Evolutionary conservation across 1,140 invertebrate genomes (phyloP), one percentile per base, ranked within the genome.

Genomic region (Popillia japonica): DNA sequence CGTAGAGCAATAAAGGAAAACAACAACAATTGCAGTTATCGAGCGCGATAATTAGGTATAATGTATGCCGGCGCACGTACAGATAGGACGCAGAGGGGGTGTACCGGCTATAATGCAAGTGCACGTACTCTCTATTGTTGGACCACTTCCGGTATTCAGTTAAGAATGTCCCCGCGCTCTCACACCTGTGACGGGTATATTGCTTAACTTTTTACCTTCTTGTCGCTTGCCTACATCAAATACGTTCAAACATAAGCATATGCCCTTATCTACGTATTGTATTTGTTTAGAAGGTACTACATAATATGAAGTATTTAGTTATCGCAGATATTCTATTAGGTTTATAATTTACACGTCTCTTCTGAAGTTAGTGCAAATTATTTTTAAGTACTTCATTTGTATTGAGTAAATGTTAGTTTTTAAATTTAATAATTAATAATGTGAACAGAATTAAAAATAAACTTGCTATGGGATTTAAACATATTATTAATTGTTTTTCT

Each of bases 101-200:
- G 78, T 79, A 61, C 44, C 64, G 75, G 17, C 78, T 75, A 79
- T 79, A 79, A 77, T 79, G 78, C 75, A 79, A 79, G 48, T 79
- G 78, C 78, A 79, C 78, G 78, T 79, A 79, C 20, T 61, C 61
- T 68, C 78, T 76, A 79, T 79, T 79, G 78, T 79, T 79, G 74
- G 55, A 75, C 78, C 76, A 79, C 78, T 79, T 79, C 78, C 78
- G 78, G 78, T 79, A 79, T 79, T 77, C 42, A 76, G 34, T 61
- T 20, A 79, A 79, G 78, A 79, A 79, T 79, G 78, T 79, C 76
- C 75, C 78, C 41, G 75, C 78, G 75, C 42, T 11, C 61, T 68
- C 61, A 68, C 77, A 78, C 77, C 77, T 78, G 77, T 74, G 72
- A 41, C 72, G 72, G 41, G 41, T 27, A n/a, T 40, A 44, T 74